phyloP scores from a whole-genome alignment of 2,797 vertebrate species.

The Sebastes taczanowskii region DNA sequence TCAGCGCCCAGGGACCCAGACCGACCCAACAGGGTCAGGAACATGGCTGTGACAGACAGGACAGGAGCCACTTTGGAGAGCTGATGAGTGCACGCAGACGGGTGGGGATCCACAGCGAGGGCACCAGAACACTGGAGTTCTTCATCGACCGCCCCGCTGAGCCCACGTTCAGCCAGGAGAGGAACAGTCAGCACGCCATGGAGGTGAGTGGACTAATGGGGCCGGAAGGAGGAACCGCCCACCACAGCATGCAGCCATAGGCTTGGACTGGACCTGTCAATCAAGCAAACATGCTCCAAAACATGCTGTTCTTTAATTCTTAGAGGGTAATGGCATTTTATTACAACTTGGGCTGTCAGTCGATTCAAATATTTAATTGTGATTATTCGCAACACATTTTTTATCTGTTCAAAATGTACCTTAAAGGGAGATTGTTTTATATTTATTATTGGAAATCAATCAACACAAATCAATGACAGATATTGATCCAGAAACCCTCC shows the following conservation, averaged over 20 bases:
- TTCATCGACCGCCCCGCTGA: constrained; percentile 54
- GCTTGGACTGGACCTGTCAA: background rate
- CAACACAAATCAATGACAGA: too few species aligned
- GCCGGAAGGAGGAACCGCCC: background rate
- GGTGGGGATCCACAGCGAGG: constrained; percentile 32
- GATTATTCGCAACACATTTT: too few species aligned
- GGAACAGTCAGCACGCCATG: constrained; percentile 80
- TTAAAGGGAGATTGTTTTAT: too few species aligned
- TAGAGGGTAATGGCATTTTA: too few species aligned
- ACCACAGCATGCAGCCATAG: background rate
- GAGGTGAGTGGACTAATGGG: constrained; percentile 32
- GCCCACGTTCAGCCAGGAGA: constrained; percentile 63
- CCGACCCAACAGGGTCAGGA: constrained; percentile 70
- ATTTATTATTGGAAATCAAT: too few species aligned
- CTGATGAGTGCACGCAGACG: background rate
- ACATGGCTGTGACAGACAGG: constrained; percentile 32
- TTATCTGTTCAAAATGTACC: too few species aligned
- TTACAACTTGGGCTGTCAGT: too few species aligned
- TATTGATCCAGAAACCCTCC: too few species aligned
- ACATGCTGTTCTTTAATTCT: background rate
- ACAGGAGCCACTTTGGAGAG: constrained; percentile 52
- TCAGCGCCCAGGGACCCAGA: constrained; percentile 51
- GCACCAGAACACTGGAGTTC: constrained; percentile 64
- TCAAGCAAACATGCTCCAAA: background rate
- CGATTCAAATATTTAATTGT: too few species aligned